Evolutionary conservation across 2,797 vertebrate genomes (phyloP), one percentile per base, ranked within the genome.

Genomic region (Tauraco hartlaubi): DNA sequence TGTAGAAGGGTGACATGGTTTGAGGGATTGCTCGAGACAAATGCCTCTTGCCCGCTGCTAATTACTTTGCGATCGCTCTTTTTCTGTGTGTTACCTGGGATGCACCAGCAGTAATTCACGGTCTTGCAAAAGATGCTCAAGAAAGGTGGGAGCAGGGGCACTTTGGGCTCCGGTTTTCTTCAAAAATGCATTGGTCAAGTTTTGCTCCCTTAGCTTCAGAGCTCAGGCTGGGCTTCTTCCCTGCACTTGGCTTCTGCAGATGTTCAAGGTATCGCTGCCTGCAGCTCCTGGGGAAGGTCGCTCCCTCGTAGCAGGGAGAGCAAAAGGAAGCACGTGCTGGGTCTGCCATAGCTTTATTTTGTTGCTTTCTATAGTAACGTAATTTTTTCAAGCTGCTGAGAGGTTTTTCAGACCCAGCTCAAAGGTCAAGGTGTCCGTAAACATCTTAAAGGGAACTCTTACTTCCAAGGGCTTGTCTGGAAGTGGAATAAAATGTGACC

Each of bases 1-100:
- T 28, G 22, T 78, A 29, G 84, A 85, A 79, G 66, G 44, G 63
- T 83, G 61, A 87, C 77, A 54, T 58, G 41, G 43, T 90, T 85
- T 85, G 74, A 78, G 77, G 85, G 80, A 74, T 74, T 82, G 41
- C 77, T 94, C 61, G 73, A 88, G 79, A 86, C 43, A 72, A 95
- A 94, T 46, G 44, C 31, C 35, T 85, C 37, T 82, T 73, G 37
- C 79, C 81, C 66, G 77, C 37, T 81, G 51, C 61, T 92, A 78
- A 49, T 93, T 86, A 49, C 37, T 61, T 22, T 18, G 28, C 29
- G 77, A 75, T 86, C 72, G 73, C 44, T 68, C 46, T 68, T 90
- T 71, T 49, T 31, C 52, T 71, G 1, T 25, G 20, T 33, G 12
- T 90, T 86, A 93, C 54, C 69, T 80, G 79, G 46, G 26, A 26